Evolutionary conservation across 2,113 vertebrate genomes (phyloP), one percentile per base, ranked within the genome.

Genomic region (Pongo pygmaeus): DNA sequence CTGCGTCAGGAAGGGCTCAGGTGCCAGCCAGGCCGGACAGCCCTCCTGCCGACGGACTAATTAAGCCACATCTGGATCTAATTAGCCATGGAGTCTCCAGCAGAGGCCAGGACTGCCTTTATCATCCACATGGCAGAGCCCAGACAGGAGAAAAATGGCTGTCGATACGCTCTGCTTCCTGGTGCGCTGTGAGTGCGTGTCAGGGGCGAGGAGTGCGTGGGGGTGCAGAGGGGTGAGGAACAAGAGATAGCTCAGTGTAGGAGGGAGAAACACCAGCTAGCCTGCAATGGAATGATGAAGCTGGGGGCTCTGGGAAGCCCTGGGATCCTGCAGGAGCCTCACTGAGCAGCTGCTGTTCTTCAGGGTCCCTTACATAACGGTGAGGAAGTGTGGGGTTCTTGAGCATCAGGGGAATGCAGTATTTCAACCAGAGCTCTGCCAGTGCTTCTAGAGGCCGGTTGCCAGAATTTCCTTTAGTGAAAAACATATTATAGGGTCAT

Each of bases 21-120:
- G 98, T 98, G 98, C 98, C 98, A 97, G 98, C 93, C 46, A 46
- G 97, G 97, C 38, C 40, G 95, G 59, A 97, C 97, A 94, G 98
- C 98, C 96, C 46, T 94, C 93, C 98, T 93, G 98, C 98, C 98
- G 98, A 98, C 96, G 0, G 97, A 91, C 98, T 99, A 99, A 99
- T 99, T 99, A 98, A 99, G 98, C 95, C 57, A 98, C 99, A 99
- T 99, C 99, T 99, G 99, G 99, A 99, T 99, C 98, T 99, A 98
- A 99, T 99, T 99, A 99, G 98, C 84, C 0, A 70, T 97, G 98
- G 99, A 99, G 98, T 98, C 99, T 96, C 98, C 97, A 96, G 93
- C 97, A 98, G 98, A 98, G 98, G 98, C 97, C 95, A 98, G 97
- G 61, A 32, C 97, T 92, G 98, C 98, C 98, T 98, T 99, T 99